A percentile compares a stretch with the other conserved stretches of the same genome.
Evolutionary conservation across 2,113 vertebrate genomes (phyloP).

Genomic region (Anas platyrhynchos): DNA sequence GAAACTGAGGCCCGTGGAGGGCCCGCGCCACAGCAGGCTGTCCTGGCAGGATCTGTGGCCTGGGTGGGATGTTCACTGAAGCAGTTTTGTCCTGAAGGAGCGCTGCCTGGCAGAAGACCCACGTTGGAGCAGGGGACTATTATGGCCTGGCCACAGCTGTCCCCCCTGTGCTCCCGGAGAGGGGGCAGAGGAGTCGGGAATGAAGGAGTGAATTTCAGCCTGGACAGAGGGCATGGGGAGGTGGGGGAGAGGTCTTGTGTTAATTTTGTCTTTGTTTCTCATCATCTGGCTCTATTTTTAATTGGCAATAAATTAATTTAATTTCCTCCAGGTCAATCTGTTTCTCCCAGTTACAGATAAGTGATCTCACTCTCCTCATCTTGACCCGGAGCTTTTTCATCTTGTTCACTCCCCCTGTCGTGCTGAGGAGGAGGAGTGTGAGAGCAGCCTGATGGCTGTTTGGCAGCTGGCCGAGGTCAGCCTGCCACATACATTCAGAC

Average conservation of each 20-base stretch:
- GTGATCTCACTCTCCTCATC: neutral
- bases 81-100: neutral
- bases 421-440: neutral
- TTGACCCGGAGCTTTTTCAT: neutral
- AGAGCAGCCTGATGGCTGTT: fast-evolving
- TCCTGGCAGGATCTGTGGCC: neutral
- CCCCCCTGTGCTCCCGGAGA: fast-evolving
- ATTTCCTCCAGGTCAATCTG: neutral
- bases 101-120: neutral
- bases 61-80: neutral
- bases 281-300: neutral
- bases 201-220: neutral
- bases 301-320: neutral
- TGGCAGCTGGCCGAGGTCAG: neutral
- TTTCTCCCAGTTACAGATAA: neutral
- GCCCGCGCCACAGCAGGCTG: fast-evolving
- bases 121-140: neutral
- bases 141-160: neutral
- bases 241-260: fast-evolving
- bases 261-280: neutral
- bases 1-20: neutral
- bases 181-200: neutral
- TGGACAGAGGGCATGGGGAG: neutral
- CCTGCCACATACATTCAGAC: neutral
- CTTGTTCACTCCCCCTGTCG: neutral